Conservation (phyloP, 1,140 invertebrate genomes). For the Drosophila repleta region DNA sequence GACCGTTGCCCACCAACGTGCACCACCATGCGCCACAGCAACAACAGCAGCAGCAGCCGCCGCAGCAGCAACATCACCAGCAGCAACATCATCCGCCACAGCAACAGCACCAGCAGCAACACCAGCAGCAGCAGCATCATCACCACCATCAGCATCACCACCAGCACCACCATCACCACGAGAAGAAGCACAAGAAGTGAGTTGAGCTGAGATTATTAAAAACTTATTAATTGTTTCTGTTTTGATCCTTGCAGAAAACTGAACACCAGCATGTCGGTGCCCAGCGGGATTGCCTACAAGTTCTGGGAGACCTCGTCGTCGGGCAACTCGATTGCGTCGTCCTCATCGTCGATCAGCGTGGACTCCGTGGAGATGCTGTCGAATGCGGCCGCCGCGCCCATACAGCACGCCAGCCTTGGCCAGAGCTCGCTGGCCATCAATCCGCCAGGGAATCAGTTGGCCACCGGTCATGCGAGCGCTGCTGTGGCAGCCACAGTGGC, state of each 20-base stretch:
- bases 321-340: slow-evolving; percentile 58
- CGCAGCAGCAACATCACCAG: slow-evolving; percentile 36
- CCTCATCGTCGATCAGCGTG: slow-evolving; percentile 61
- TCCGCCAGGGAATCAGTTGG: slow-evolving; percentile 14
- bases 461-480: not conserved
- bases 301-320: slow-evolving; percentile 42
- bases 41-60: slow-evolving; percentile 10
- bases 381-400: slow-evolving; percentile 11
- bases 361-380: slow-evolving; percentile 67
- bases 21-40: slow-evolving; percentile 19
- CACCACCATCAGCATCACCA: slow-evolving; percentile 9
- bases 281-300: slow-evolving; percentile 41
- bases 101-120: slow-evolving; percentile 16
- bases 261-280: slow-evolving; percentile 31
- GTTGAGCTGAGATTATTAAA: no score
- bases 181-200: slow-evolving; percentile 77
- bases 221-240: not conserved
- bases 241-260: slow-evolving; percentile 50
- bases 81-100: slow-evolving; percentile 2
- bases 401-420: slow-evolving; percentile 17
- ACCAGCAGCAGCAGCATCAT: slow-evolving; percentile 25
- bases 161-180: slow-evolving; percentile 43
- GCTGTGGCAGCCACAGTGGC: not conserved
- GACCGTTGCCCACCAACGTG: slow-evolving; percentile 4
- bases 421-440: slow-evolving; percentile 31